phyloP scores from a whole-genome alignment of 2,888 invertebrate species.

The Tetrapedia diversipes region DNA sequence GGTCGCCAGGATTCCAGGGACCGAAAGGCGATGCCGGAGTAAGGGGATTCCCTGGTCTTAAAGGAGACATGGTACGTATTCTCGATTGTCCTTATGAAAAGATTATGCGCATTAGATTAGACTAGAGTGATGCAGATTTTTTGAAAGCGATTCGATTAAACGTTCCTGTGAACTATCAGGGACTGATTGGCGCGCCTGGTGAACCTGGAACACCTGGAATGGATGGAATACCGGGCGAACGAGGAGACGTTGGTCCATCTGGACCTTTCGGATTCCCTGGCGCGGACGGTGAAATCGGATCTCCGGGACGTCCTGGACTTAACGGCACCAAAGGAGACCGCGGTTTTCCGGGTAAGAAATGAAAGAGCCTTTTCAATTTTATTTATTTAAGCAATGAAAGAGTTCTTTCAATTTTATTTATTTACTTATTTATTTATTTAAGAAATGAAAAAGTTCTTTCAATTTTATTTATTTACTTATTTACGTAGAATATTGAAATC shows the following conservation, averaged over 20 bases:
- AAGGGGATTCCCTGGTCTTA: conserved; percentile 85
- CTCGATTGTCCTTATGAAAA: conserved; percentile 2
- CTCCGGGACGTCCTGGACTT: conserved; percentile 84
- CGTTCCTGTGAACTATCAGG: conserved; percentile 75
- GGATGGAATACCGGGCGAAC: conserved; percentile 86
- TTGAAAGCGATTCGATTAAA: background rate
- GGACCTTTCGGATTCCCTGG: conserved; percentile 88
- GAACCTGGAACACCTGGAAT: conserved; percentile 86
- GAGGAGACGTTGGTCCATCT: conserved; percentile 86
- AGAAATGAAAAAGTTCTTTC: no score
- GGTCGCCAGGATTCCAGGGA: conserved; percentile 85
- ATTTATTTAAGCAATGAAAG: no score
- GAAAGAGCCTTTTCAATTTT: background rate
- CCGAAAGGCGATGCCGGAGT: conserved; percentile 87
- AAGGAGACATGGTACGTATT: conserved; percentile 85
- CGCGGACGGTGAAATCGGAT: conserved; percentile 88
- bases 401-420: no score
- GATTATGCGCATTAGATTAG: no score
- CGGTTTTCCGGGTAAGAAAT: conserved; percentile 81
- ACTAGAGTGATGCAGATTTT: no score
- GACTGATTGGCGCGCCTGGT: conserved; percentile 85
- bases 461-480: no score
- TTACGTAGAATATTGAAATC: no score
- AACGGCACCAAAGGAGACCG: conserved; percentile 85
- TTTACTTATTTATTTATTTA: no score